Evolutionary conservation across 2,888 invertebrate genomes (phyloP).

Genomic region (Diarsia dahlii): DNA sequence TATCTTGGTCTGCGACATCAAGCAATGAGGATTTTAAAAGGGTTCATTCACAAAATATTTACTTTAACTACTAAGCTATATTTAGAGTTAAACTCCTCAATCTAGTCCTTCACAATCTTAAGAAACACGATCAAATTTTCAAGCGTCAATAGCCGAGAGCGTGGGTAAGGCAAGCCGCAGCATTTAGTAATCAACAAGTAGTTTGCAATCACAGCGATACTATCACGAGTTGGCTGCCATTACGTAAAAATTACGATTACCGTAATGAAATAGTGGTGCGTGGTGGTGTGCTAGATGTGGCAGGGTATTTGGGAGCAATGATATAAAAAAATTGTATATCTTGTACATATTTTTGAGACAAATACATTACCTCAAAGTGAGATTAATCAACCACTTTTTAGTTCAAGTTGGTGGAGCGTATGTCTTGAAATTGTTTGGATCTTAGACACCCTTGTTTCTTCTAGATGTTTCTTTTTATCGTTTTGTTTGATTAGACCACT

Average conservation of each 20-base stretch:
- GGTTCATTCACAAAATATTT: neutral
- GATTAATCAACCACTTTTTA: no score
- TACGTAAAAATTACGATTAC: slow-evolving; percentile 90
- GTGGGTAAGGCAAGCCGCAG: slow-evolving; percentile 82
- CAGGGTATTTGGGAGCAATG: slow-evolving; percentile 18
- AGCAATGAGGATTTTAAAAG: neutral
- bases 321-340: no score
- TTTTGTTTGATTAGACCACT: neutral
- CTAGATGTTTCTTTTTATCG: neutral
- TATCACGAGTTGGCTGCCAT: slow-evolving; percentile 81
- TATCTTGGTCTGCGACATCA: neutral
- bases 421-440: neutral
- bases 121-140: slow-evolving; percentile 65
- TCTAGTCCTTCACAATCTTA: slow-evolving; percentile 42
- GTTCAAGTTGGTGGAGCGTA: no score
- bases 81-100: slow-evolving; percentile 27
- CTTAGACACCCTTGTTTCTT: neutral
- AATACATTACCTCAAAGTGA: neutral
- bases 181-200: slow-evolving; percentile 82
- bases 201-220: slow-evolving; percentile 84
- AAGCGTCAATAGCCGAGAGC: slow-evolving; percentile 68
- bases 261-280: slow-evolving; percentile 86
- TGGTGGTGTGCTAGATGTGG: slow-evolving; percentile 69
- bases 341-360: neutral
- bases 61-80: neutral